These are phyloP conservation scores for Sipha flava DNA, from an alignment of 1,140 invertebrate genomes.

Conservation along the genomic window DNA sequence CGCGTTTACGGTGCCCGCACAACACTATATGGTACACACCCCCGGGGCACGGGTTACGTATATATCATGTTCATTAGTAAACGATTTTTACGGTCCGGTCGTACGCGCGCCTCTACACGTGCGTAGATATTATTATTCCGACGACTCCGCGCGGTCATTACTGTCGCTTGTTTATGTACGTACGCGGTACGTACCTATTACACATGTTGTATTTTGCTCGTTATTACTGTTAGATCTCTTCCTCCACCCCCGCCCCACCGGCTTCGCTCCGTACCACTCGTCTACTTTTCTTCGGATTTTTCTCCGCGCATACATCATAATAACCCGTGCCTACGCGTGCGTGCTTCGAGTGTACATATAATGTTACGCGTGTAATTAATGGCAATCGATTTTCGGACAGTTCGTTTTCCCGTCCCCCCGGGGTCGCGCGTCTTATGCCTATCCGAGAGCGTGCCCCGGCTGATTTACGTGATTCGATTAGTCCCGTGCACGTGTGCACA, in stretches of 20 bases:
- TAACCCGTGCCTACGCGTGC: neutral
- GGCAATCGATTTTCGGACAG: conserved; percentile 9
- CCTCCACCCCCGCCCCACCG: too few species aligned
- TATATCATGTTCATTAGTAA: conserved; percentile 13
- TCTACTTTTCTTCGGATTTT: neutral
- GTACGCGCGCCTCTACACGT: too few species aligned
- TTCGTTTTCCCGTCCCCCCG: conserved; percentile 4
- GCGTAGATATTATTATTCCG: too few species aligned
- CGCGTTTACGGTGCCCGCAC: too few species aligned
- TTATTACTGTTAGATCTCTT: neutral
- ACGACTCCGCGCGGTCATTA: neutral
- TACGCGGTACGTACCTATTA: neutral
- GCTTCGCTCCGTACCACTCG: too few species aligned
- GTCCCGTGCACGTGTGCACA: neutral
- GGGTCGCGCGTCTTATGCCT: neutral
- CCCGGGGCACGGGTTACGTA: neutral
- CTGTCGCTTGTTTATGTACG: neutral
- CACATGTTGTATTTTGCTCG: neutral
- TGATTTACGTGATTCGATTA: conserved; percentile 20
- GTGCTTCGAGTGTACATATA: neutral
- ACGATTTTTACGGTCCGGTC: conserved; percentile 8
- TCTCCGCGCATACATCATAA: neutral
- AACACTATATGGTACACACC: too few species aligned
- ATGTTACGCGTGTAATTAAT: neutral
- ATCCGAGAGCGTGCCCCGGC: neutral